These are phyloP conservation scores for Leptoteleia sp. DNA, from an alignment of 1,140 invertebrate genomes.

Conservation along the genomic window DNA sequence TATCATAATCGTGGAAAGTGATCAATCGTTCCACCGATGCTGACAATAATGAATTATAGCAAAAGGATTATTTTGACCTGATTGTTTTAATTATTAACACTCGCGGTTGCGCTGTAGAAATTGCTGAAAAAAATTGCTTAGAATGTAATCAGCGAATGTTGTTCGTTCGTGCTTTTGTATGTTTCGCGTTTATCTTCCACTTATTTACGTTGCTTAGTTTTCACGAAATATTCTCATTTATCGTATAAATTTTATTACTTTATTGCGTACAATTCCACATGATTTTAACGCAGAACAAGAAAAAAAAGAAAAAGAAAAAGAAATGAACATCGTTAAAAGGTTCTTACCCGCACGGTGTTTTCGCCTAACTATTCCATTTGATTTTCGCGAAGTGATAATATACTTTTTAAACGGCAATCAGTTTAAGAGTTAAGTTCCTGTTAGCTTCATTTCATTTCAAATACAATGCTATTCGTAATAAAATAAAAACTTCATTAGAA, in stretches of 20 bases:
- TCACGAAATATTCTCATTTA: slow-evolving; percentile 43
- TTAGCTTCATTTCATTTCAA: neutral
- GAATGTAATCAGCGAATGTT: slow-evolving; percentile 2
- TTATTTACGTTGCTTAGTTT: slow-evolving; percentile 6
- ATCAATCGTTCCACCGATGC: too few relatives aligned
- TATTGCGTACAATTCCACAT: slow-evolving; percentile 12
- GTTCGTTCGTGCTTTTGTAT: slow-evolving; percentile 1
- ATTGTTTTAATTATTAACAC: slow-evolving; percentile 30
- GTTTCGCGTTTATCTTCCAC: slow-evolving; percentile 22
- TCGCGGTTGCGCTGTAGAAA: neutral
- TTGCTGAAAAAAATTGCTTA: slow-evolving; percentile 19
- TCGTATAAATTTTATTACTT: slow-evolving; percentile 14
- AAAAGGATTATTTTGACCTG: slow-evolving; percentile 29
- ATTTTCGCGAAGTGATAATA: slow-evolving; percentile 22
- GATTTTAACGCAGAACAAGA: slow-evolving; percentile 40
- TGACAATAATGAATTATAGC: too few relatives aligned
- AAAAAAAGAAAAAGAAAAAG: slow-evolving; percentile 3
- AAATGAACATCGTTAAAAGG: slow-evolving; percentile 2
- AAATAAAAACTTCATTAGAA: slow-evolving; percentile 11
- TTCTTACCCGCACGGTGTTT: slow-evolving; percentile 17
- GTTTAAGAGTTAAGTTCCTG: neutral
- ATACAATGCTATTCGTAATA: slow-evolving; percentile 1
- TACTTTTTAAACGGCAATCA: neutral
- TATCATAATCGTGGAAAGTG: too few relatives aligned
- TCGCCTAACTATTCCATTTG: slow-evolving; percentile 8